phyloP scores from a whole-genome alignment of 2,797 vertebrate genomes.

The Anguilla pacifica region DNA sequence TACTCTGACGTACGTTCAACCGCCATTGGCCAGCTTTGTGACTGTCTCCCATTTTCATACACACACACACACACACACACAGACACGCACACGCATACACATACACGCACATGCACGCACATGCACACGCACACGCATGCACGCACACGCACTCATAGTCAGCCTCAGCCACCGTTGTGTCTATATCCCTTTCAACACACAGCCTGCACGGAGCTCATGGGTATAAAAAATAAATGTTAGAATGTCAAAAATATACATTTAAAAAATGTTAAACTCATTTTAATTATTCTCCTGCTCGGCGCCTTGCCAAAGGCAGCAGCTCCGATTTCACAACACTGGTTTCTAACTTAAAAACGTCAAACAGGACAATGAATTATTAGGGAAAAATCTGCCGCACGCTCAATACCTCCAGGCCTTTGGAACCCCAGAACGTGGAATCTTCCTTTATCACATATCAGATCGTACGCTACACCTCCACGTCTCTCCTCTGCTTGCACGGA shows the following conservation, averaged over 20 bases:
- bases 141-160: background rate
- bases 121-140: too few relatives aligned
- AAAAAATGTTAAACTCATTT: background rate
- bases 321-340: background rate
- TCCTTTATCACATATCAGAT: background rate
- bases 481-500: background rate
- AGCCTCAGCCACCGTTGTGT: background rate
- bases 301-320: background rate
- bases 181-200: background rate
- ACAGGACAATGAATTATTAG: background rate
- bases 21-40: too few relatives aligned
- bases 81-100: too few relatives aligned
- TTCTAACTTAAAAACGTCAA: background rate
- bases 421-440: background rate
- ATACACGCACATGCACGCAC: too few relatives aligned
- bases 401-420: background rate
- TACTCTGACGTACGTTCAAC: too few relatives aligned
- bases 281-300: background rate
- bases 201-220: background rate
- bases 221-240: background rate
- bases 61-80: too few relatives aligned
- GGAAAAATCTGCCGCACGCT: background rate
- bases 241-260: background rate
- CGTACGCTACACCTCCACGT: too few relatives aligned
- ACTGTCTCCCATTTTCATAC: too few relatives aligned